Percentiles rank a stretch among this genome's conserved stretches.
These are phyloP conservation scores for Urophycis tenuis DNA, from an alignment of 2,797 vertebrate genomes.

Conservation along the genomic window DNA sequence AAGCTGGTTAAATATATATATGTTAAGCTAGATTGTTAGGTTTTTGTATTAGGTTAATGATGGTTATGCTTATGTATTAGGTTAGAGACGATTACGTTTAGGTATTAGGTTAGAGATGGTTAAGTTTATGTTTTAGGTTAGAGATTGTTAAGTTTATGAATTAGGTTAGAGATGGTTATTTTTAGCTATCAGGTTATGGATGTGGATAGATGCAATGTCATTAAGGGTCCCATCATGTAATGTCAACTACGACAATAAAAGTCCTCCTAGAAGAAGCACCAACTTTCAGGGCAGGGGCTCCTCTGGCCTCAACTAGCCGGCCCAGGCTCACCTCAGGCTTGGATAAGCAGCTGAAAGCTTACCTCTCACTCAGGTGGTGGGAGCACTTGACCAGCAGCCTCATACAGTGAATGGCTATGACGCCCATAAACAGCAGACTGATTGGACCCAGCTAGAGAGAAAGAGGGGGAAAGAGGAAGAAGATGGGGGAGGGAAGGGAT, in stretches of 20 bases:
- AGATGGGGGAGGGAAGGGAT: background rate
- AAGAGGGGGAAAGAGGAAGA: conserved; percentile 2
- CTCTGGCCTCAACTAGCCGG: too few species aligned
- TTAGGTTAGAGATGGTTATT: background rate
- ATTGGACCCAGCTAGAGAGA: conserved; percentile 80
- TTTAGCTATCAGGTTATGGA: too few species aligned
- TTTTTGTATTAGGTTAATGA: background rate
- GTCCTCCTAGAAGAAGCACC: background rate
- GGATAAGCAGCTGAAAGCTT: conserved; percentile 49
- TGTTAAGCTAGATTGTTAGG: too few species aligned
- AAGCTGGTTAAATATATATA: background rate
- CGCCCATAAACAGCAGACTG: conserved; percentile 84
- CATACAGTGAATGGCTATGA: conserved; percentile 94
- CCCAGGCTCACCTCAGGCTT: background rate
- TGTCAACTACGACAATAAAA: background rate
- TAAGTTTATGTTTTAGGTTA: background rate
- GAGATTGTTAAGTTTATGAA: background rate
- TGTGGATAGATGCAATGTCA: background rate
- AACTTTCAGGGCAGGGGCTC: background rate
- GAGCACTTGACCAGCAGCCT: conserved; percentile 85
- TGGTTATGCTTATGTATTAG: background rate
- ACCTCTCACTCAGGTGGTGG: conserved; percentile 87
- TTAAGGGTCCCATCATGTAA: background rate
- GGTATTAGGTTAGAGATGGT: background rate
- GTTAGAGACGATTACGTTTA: background rate